Evolutionary conservation across 2,888 invertebrate genomes (phyloP).

Genomic region (Protonemura montana): DNA sequence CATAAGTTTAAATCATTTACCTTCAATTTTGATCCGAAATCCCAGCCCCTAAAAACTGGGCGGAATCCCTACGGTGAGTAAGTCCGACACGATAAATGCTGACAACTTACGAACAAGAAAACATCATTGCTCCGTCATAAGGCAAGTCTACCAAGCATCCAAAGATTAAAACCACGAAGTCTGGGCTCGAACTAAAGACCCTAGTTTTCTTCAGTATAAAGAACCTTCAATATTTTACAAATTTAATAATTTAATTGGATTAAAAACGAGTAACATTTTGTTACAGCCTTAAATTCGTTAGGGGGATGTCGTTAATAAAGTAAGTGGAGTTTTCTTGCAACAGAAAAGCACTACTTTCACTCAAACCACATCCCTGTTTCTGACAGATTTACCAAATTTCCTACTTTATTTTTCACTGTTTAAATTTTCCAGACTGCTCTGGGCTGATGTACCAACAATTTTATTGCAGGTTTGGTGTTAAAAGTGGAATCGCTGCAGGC

Average conservation of each 20-base stretch:
- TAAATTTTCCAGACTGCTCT: too few relatives aligned
- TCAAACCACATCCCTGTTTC: neutral
- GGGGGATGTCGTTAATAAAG: neutral
- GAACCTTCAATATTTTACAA: too few relatives aligned
- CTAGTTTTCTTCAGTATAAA: neutral
- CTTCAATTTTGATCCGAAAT: neutral
- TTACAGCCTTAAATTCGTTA: neutral
- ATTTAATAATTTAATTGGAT: too few relatives aligned
- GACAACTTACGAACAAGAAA: neutral
- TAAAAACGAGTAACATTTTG: neutral
- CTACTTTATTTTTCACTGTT: too few relatives aligned
- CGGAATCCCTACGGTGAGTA: neutral
- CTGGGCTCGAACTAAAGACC: neutral
- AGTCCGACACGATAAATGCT: neutral
- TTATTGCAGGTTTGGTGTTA: conserved; percentile 1
- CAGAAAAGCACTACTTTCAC: too few relatives aligned
- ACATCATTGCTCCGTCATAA: neutral
- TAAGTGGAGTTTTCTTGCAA: neutral
- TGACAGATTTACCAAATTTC: neutral
- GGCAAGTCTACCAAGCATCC: neutral
- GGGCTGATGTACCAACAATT: too few relatives aligned
- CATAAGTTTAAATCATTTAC: neutral
- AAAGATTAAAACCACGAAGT: neutral
- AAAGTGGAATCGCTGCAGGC: conserved; percentile 25
- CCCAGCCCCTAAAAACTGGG: neutral